Conservation (phyloP, 2,797 vertebrate genomes). For the Tapirus indicus region DNA sequence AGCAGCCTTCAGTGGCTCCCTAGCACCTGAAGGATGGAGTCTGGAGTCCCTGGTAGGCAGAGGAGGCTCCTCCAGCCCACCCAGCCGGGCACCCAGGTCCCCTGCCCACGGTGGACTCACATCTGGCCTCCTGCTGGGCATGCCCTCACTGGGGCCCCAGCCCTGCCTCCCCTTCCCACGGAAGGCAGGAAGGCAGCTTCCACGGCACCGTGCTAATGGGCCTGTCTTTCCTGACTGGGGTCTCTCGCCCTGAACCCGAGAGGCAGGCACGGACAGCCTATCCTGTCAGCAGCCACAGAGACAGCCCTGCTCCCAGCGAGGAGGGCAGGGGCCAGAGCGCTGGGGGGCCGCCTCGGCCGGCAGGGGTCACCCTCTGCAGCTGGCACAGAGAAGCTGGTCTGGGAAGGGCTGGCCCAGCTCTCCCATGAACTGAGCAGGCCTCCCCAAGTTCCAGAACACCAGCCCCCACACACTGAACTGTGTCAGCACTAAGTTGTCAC, state of each 20-base stretch:
- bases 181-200: not conserved
- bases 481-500: not conserved
- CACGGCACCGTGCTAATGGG: not conserved
- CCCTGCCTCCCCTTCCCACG: not conserved
- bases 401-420: not conserved
- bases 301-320: not conserved
- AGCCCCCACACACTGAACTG: too few relatives aligned
- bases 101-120: not conserved
- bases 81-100: not conserved
- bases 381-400: not conserved
- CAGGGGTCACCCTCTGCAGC: not conserved
- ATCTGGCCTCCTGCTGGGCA: rapidly evolving
- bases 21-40: not conserved
- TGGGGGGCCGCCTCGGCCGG: too few relatives aligned
- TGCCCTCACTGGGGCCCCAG: rapidly evolving
- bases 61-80: not conserved
- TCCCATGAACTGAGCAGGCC: not conserved
- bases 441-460: too few relatives aligned
- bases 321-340: not conserved
- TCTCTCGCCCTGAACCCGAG: not conserved
- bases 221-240: not conserved
- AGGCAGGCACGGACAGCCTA: not conserved
- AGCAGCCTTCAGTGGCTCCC: not conserved
- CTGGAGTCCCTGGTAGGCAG: not conserved
- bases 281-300: not conserved